Evolutionary conservation across 1,140 invertebrate genomes (phyloP), one percentile per base, ranked within the genome.

Genomic region (Diorhabda sublineata): DNA sequence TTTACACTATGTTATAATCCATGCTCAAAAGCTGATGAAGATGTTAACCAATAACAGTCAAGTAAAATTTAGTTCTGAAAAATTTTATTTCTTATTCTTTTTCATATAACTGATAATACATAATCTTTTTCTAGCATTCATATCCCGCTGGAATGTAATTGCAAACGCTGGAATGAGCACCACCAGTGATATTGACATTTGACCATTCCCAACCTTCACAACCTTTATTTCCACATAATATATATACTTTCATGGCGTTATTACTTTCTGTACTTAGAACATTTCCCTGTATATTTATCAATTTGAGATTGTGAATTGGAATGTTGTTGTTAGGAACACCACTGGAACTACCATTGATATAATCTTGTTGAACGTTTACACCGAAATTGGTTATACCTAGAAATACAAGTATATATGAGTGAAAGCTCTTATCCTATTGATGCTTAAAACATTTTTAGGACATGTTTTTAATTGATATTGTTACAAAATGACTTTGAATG

Each of bases 171-270:
- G 58, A 26, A 3, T 45, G 43, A 5, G 44, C n/a, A 9, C 59
- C 59, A 3, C 45, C 44, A 6, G n/a, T 4, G 41, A 68, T 61
- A 26, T 41, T n/a, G n/a, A 68, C 41, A 26, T 42, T 45, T 44
- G 67, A 63, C 68, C 68, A 69, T 9, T 41, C 47, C 68, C 68
- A 69, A n/a, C 65, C 63, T 5, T n/a, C 6, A 52, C 68, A 69
- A 4, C 52, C 68, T 4, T 56, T 52, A 4, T 60, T n/a, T 8
- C n/a, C 68, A 52, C 68, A 69, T 5, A 58, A 8, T 45, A 69
- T 69, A 26, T 59, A 59, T 5, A 69, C 68, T 59, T 47, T 42
- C 43, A 65, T 43, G 7, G 45, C n/a, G 4, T 69, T 43, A 3
- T 62, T 57, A 5, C 6, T 8, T 8, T 52, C 47, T 3, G 47